A percentile compares a stretch with the other conserved stretches of the same genome.
Evolutionary conservation across 2,888 invertebrate genomes (phyloP).

Genomic region (Escarpia spicata): DNA sequence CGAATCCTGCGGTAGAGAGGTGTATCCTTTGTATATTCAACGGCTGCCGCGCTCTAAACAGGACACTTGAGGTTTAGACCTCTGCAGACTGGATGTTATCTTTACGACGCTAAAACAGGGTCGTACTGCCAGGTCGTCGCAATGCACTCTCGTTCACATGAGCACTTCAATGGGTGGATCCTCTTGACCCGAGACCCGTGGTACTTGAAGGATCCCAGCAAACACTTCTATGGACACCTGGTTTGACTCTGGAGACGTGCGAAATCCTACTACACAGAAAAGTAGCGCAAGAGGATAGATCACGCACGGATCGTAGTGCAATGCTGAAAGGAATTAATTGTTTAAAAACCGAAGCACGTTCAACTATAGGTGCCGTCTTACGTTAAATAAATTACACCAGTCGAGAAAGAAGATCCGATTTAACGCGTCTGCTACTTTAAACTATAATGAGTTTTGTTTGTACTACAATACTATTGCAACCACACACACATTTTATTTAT

Average conservation of each 20-base stretch:
- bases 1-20: not conserved
- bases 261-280: not conserved
- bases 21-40: not conserved
- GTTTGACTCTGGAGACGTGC: not conserved
- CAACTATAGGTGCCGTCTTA: no score
- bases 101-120: constrained; percentile 8
- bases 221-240: not conserved
- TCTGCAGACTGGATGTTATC: not conserved
- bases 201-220: no score
- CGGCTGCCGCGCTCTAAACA: not conserved
- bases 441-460: not conserved
- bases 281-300: not conserved
- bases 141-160: constrained; percentile 2
- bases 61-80: not conserved
- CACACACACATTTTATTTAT: not conserved
- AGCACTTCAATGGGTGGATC: not conserved
- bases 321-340: not conserved
- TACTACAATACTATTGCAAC: not conserved
- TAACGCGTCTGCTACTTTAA: not conserved
- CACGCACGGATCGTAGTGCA: not conserved
- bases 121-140: not conserved
- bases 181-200: not conserved
- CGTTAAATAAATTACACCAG: not conserved
- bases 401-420: not conserved
- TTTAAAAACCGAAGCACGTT: no score